Evolutionary conservation across 2,113 vertebrate genomes (phyloP).

Genomic region (Microcebus lehilahytsara): DNA sequence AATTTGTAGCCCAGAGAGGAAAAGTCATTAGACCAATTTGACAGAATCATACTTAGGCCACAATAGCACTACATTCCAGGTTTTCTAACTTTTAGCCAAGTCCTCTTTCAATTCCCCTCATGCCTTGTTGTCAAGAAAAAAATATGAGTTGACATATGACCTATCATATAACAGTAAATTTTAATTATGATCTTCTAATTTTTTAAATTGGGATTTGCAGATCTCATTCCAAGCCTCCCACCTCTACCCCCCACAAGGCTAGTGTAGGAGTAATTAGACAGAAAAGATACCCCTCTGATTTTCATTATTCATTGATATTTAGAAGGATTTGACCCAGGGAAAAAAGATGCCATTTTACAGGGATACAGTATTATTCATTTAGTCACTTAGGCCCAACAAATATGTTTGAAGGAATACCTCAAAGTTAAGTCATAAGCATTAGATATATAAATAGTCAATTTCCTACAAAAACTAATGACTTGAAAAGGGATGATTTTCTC

Average conservation of each 20-base stretch:
- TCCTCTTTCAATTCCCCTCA: background rate
- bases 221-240: background rate
- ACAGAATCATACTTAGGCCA: background rate
- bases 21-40: background rate
- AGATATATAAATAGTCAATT: background rate
- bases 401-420: background rate
- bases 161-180: background rate
- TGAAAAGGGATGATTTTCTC: slow-evolving; percentile 3
- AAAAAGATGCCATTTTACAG: background rate
- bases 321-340: slow-evolving; percentile 29
- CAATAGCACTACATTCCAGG: background rate
- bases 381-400: background rate
- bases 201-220: background rate
- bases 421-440: background rate
- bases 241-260: background rate
- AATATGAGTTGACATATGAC: background rate
- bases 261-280: background rate
- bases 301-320: slow-evolving; percentile 5
- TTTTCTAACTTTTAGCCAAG: background rate
- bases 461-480: background rate
- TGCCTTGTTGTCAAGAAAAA: background rate
- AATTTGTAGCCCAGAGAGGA: background rate
- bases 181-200: background rate
- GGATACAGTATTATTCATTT: background rate
- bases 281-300: background rate